These are phyloP conservation scores for Cepphus grylle DNA, from an alignment of 2,113 vertebrate species.

Conservation along the genomic window DNA sequence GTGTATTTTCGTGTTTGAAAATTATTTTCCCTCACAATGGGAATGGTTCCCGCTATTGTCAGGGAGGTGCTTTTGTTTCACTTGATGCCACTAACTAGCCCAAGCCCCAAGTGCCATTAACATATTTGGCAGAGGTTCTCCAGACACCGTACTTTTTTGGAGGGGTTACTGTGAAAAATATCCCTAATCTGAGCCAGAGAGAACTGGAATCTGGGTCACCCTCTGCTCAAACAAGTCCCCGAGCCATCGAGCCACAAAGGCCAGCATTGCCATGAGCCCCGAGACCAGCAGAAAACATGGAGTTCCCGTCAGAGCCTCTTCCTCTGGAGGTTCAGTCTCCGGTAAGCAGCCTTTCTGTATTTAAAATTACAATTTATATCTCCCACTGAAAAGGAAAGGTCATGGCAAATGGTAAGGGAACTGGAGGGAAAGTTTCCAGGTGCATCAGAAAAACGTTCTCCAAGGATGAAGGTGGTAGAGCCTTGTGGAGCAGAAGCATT, in stretches of 20 bases:
- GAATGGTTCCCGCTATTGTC: not conserved
- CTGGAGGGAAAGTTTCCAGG: not conserved
- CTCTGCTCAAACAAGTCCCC: not conserved
- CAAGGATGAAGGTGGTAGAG: not conserved
- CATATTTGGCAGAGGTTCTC: not conserved
- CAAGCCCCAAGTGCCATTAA: not conserved
- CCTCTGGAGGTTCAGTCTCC: not conserved
- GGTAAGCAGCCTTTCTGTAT: not conserved
- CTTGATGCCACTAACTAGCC: not conserved
- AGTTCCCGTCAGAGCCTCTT: not conserved
- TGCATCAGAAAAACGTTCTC: not conserved
- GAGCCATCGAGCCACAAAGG: not conserved
- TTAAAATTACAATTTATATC: not conserved
- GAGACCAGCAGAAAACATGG: not conserved
- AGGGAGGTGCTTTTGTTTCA: constrained; percentile 26
- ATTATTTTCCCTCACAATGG: not conserved
- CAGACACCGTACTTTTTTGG: not conserved
- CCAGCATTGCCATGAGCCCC: not conserved
- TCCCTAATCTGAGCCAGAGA: not conserved
- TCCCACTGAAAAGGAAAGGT: not conserved
- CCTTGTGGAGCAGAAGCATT: not conserved
- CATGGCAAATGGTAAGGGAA: not conserved
- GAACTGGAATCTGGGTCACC: not conserved
- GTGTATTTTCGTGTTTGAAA: not conserved
- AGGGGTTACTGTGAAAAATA: not conserved